Evolutionary conservation across 2,888 invertebrate species (phyloP), one percentile per base, ranked within the genome.

Genomic region (Xylota segnis): DNA sequence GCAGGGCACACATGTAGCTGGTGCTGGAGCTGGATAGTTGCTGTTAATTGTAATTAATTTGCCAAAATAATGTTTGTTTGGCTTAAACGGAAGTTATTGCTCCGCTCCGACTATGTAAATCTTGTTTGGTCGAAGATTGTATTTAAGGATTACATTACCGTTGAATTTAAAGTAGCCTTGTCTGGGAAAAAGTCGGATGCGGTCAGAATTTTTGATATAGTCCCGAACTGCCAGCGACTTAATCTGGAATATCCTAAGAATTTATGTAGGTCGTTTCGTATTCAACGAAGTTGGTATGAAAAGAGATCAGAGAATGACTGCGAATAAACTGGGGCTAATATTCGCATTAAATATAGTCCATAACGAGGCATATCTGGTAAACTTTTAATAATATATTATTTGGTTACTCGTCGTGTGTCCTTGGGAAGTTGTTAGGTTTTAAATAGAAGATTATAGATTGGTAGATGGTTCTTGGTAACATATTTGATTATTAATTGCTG

Each of bases 1-100:
- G 63, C 43, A 61, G 43, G 29, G n/a, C 1, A 45, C 43, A 43
- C 29, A 43, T 52, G 40, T 1, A n/a, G 10, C 37, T 32, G 47
- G 66, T 2, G 23, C 23, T 23, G 23, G 23, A 23, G 23, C 52
- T 27, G 47, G 52, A 59, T 77, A 68, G 40, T 76, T 58, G 76
- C 47, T 66, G 45, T 68, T 70, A 77, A 77, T 70, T 54, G 61
- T 34, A 70, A 77, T 77, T 70, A 77, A 77, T 77, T 77, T 61
- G 40, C 37, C 34, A 18, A 50, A 61, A 37, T 43, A 61, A 23
- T 63, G 27, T 63, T 14, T 50, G 52, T 10, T 52, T 66, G 52
- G 37, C 37, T 63, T 32, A 54, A 34, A 54, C 43, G 40, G 9
- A 72, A 72, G 63, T 63, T 74, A 74, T 74, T 74, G 74, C 43